Evolutionary conservation across 2,888 invertebrate species (phyloP), one percentile per base, ranked within the genome.

Genomic region (Pammene fasciana): DNA sequence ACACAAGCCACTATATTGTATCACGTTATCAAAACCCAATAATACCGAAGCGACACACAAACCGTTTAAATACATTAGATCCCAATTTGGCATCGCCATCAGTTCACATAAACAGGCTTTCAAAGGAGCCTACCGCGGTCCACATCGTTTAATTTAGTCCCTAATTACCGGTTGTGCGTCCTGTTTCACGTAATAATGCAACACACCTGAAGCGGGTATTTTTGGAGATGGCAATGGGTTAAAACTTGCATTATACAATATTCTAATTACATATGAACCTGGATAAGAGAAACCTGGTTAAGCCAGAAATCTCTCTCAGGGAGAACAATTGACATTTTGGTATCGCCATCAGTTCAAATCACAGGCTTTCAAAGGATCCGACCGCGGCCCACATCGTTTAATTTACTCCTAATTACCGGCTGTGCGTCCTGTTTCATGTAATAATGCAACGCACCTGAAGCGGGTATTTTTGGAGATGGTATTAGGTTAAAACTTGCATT

Each of bases 141-240:
- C 75, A 78, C 82, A 82, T 86, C 83, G 87, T 87, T 88, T 88
- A 87, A 88, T 89, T 88, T 84, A 79, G 79, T 80, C 81, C 81
- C 86, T 87, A 87, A 89, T 89, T 88, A 87, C 78, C 78, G 48
- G 10, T 16, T 13, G 79, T 75, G 77, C 77, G 77, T 75, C 75
- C 76, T 78, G 75, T 78, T 72, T 75, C 73, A 72, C 75, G 68
- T 75, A 75, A 71, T 80, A 80, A 82, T 80, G 74, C 75, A 73
- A 52, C 38, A 11, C 45, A 61, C 60, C 67, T 55, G 54, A 18
- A 54, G 10, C 54, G 67, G 26, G 54, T 18, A 46, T 46, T n/a
- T n/a, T 16, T 54, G 60, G 67, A 67, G 45, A 38, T 18, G 67
- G 60, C 54, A 60, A 45, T 45, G 43, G n/a, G n/a, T n/a, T n/a